These are phyloP conservation scores for Subanguina moxae DNA, from an alignment of 1,140 invertebrate genomes.

Conservation along the genomic window DNA sequence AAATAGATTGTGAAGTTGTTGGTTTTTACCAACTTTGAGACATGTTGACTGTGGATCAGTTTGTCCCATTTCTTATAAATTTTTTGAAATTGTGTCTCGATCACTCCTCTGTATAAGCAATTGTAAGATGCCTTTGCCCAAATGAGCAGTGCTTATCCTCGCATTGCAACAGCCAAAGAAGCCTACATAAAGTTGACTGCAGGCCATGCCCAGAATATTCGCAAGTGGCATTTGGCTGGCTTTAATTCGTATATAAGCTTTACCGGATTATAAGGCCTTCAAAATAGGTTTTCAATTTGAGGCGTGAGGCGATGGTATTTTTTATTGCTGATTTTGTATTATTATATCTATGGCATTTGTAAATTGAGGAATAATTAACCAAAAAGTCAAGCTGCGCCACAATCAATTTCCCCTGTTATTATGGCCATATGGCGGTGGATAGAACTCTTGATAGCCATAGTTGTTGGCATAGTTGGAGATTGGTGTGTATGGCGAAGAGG, in stretches of 20 bases:
- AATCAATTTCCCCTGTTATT: no score
- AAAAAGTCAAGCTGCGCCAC: no score
- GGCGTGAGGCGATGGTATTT: no score
- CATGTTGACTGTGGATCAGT: not conserved
- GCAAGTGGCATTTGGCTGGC: conserved; percentile 6
- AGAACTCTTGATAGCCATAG: conserved; percentile 43
- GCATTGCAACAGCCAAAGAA: conserved; percentile 4
- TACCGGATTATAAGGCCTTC: no score
- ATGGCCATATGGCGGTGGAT: conserved; percentile 34
- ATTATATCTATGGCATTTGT: no score
- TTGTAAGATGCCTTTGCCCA: conserved; percentile 7
- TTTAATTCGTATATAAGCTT: no score
- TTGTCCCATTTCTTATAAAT: no score
- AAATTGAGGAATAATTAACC: no score
- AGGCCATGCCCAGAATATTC: not conserved
- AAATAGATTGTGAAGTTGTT: not conserved
- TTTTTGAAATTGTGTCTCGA: no score
- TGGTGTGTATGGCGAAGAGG: not conserved
- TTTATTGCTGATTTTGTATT: no score
- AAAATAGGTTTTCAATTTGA: no score
- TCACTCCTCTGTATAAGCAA: not conserved
- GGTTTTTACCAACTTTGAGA: not conserved
- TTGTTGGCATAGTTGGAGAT: conserved; percentile 20
- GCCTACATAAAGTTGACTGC: conserved; percentile 8
- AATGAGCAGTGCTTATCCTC: conserved; percentile 1